Base-by-base conservation (phyloP, 2,888 invertebrate species). In the Deilephila elpenor region DNA sequence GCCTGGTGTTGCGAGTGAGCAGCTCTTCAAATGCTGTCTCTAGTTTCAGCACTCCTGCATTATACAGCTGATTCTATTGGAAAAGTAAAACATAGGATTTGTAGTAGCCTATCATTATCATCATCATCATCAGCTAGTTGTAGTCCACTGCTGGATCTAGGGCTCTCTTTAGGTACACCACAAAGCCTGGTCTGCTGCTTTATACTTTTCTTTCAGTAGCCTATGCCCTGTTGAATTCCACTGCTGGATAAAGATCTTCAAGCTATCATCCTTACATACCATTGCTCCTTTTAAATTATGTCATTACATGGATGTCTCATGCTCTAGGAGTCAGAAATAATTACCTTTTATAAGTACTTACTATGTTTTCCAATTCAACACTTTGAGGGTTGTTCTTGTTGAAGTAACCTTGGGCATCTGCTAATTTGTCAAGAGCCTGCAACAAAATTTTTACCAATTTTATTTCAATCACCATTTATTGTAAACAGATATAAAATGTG, bases 351-450 rank as follows among this genome's bases (percentile, higher is more conserved):
- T 25, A 25, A 25, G 25, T 25, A 25, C 25, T 94, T 91, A 98
- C 98, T 80, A 99, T 97, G 93, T 99, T 99, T 86, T 98, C 98
- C 73, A 99, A 91, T 90, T 99, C 99, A 34, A 98, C 98, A 89
- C 98, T 98, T 84, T 98, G 98, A 0, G 98, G 97, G 88, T 98
- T 99, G 86, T 98, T 97, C 83, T 97, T 97, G 83, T 98, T 97
- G 90, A 99, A 99, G 89, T 99, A 99, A 71, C 96, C 96, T 86
- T 98, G 97, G 3, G 99, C 99, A 80, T 97, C 97, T 67, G 98
- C 96, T 60, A 99, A 92, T 81, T 97, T 97, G 84, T 97, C 97
- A 90, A 99, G 96, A 3, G 98, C 97, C 88, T 97, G 96, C 25
- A 96, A 91, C 80, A 95, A 70, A 74, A 73, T n/a, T 1, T 29